Percentiles rank a stretch among this genome's conserved stretches.
phyloP scores from a whole-genome alignment of 2,797 vertebrate genomes.

The Cynodonichthys magdalenae region DNA sequence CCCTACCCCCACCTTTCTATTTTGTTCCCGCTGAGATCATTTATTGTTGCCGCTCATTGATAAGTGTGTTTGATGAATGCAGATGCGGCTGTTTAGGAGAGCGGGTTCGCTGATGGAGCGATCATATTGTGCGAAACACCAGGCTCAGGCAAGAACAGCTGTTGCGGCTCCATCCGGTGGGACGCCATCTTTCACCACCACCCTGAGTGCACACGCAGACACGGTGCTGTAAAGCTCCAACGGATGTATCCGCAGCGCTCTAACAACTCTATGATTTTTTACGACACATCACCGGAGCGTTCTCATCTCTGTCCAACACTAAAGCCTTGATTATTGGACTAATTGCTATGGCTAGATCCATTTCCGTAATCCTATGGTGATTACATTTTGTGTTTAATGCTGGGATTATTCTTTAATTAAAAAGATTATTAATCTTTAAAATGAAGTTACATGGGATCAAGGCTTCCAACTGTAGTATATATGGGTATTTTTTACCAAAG shows the following conservation, averaged over 20 bases:
- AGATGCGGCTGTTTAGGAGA: conserved; percentile 89
- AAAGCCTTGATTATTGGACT: conserved; percentile 99
- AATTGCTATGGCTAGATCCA: conserved; percentile 96
- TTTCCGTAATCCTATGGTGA: conserved; percentile 95
- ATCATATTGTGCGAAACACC: conserved; percentile 96
- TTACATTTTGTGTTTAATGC: conserved; percentile 94
- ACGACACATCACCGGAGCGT: conserved; percentile 92
- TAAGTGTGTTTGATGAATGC: conserved; percentile 95
- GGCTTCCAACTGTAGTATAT: conserved; percentile 81
- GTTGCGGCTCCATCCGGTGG: conserved; percentile 91
- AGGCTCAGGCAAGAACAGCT: conserved; percentile 94
- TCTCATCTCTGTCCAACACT: conserved; percentile 95
- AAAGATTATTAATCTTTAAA: conserved; percentile 97
- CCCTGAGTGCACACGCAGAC: conserved; percentile 85
- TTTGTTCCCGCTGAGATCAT: conserved; percentile 91
- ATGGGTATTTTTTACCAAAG: conserved; percentile 41
- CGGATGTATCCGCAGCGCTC: conserved; percentile 86
- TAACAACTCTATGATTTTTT: conserved; percentile 95
- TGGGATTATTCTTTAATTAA: conserved; percentile 96
- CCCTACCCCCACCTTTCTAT: conserved; percentile 63
- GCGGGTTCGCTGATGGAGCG: conserved; percentile 91
- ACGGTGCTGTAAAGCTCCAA: conserved; percentile 88
- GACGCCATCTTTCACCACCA: conserved; percentile 90
- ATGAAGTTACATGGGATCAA: conserved; percentile 86
- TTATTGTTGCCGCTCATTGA: conserved; percentile 95